Evolutionary conservation across 2,113 vertebrate species (phyloP).

Genomic region (Pitta sordida): DNA sequence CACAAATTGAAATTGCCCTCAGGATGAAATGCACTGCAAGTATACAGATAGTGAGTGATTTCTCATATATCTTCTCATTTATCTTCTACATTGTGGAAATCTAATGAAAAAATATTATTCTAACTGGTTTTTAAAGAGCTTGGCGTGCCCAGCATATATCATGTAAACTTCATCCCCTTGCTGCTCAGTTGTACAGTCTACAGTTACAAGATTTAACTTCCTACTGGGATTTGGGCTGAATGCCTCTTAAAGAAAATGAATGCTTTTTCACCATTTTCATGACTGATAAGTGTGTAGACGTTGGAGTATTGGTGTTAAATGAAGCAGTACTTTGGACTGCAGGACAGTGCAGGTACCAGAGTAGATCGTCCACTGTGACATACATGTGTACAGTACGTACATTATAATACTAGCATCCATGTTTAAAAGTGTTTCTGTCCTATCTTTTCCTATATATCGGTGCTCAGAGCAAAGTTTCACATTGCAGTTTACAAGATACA

Average conservation of each 20-base stretch:
- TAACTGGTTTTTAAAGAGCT: background rate
- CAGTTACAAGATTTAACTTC: background rate
- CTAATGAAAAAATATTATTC: background rate
- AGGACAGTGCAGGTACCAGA: slow-evolving; percentile 57
- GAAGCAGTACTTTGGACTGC: slow-evolving; percentile 50
- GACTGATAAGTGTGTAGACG: background rate
- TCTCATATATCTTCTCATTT: background rate
- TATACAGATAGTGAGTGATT: background rate
- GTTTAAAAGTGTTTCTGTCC: slow-evolving; percentile 19
- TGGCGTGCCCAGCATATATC: background rate
- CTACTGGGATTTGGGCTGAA: background rate
- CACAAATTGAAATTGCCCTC: background rate
- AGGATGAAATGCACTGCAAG: background rate
- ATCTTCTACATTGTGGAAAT: background rate
- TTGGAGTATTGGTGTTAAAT: background rate
- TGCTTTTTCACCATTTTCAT: background rate
- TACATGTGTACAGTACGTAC: background rate
- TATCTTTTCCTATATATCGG: slow-evolving; percentile 51
- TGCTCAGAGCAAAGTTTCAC: slow-evolving; percentile 64
- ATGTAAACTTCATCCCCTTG: background rate
- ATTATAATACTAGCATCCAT: slow-evolving; percentile 42
- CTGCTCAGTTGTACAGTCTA: background rate
- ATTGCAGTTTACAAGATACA: slow-evolving; percentile 71
- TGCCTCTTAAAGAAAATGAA: slow-evolving; percentile 26
- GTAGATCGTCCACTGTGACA: slow-evolving; percentile 16